These are phyloP conservation scores for Stegana nigrithorax DNA, from an alignment of 2,888 invertebrate genomes.

Conservation along the genomic window DNA sequence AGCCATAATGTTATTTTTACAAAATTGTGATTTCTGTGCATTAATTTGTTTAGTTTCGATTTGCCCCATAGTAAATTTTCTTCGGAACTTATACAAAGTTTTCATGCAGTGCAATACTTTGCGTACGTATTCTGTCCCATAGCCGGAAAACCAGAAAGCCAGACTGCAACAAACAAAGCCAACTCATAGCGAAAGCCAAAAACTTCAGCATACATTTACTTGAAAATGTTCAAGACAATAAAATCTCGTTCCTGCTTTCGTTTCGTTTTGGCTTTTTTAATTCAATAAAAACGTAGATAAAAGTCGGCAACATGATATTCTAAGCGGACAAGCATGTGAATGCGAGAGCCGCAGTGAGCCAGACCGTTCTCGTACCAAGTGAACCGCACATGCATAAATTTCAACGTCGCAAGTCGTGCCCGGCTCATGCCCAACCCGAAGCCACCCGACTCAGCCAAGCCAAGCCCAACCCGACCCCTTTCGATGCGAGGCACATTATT, in stretches of 20 bases:
- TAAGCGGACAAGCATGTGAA: not conserved
- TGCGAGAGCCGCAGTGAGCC: not conserved
- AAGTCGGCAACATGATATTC: slow-evolving; percentile 11
- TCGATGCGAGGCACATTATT: slow-evolving; percentile 10
- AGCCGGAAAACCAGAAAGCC: no score
- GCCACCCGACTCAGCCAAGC: not conserved
- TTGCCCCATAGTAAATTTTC: no score
- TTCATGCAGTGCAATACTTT: no score
- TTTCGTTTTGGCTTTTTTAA: not conserved
- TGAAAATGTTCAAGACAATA: slow-evolving; percentile 5
- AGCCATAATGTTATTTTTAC: no score
- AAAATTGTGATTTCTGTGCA: no score
- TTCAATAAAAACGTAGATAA: slow-evolving; percentile 9
- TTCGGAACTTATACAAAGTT: no score
- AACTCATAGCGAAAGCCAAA: not conserved
- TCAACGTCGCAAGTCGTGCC: not conserved
- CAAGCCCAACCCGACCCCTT: not conserved
- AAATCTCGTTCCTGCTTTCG: not conserved
- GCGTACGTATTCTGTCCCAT: no score
- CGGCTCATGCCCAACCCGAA: not conserved
- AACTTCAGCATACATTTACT: slow-evolving; percentile 4
- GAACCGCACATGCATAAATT: not conserved
- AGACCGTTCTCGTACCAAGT: not conserved
- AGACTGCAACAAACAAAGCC: not conserved
- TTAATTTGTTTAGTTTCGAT: no score